Evolutionary conservation across 23 tunicate species (phyloP).

Genomic region (Diplosoma virens): DNA sequence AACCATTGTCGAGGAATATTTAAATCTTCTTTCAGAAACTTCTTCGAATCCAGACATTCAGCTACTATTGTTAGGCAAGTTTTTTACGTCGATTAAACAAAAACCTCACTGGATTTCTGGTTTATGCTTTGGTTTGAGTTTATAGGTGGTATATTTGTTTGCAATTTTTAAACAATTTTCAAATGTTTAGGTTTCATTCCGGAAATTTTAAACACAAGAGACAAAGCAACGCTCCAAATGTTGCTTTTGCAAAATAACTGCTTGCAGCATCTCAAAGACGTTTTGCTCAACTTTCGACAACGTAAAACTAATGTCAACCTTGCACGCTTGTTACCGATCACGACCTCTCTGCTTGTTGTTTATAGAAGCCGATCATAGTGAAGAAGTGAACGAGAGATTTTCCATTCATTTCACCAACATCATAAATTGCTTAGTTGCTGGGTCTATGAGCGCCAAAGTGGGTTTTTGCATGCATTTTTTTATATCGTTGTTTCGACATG

Average conservation of each 20-base stretch:
- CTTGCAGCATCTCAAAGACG: conserved; percentile 69
- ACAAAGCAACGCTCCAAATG: conserved; percentile 77
- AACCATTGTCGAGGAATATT: conserved; percentile 63
- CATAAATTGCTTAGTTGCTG: conserved; percentile 71
- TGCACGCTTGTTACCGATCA: no score
- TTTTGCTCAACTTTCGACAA: conserved; percentile 47
- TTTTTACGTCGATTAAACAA: neutral
- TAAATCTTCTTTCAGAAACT: conserved; percentile 60
- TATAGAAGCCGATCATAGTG: neutral
- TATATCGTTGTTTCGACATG: neutral
- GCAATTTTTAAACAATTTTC: no score
- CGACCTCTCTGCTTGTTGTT: no score
- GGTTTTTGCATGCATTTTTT: neutral
- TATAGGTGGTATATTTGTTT: no score
- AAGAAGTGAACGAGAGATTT: conserved; percentile 39
- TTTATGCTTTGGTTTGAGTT: neutral
- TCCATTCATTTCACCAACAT: conserved; percentile 69
- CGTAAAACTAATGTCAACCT: no score
- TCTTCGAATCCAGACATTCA: conserved; percentile 69
- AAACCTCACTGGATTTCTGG: neutral
- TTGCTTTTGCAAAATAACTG: conserved; percentile 77
- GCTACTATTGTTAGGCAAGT: conserved; percentile 73
- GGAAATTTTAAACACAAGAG: conserved; percentile 55
- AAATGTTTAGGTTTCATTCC: conserved; percentile 78
- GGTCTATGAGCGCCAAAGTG: conserved; percentile 93